phyloP scores from a whole-genome alignment of 2,113 vertebrate species.

The Otocyon megalotis region DNA sequence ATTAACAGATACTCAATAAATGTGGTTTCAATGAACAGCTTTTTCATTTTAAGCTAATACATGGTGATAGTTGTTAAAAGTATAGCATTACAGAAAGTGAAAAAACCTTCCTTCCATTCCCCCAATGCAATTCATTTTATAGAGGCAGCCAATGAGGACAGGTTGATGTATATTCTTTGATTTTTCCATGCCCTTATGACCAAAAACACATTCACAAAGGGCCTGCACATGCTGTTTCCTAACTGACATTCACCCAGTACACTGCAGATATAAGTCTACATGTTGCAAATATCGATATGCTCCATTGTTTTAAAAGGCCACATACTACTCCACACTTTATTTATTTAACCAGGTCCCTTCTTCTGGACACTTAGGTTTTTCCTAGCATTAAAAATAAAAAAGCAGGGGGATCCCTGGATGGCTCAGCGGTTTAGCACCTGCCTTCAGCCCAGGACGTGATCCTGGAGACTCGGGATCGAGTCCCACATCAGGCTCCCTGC shows the following conservation, averaged over 20 bases:
- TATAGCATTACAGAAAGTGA: not conserved
- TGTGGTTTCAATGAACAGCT: not conserved
- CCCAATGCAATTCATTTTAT: not conserved
- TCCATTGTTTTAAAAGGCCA: not conserved
- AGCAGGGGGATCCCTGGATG: not conserved
- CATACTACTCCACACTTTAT: not conserved
- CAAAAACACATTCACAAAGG: not conserved
- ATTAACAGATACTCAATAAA: not conserved
- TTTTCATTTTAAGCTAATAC: not conserved
- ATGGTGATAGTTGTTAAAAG: not conserved
- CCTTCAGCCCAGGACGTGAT: too few relatives aligned
- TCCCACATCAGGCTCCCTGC: too few relatives aligned
- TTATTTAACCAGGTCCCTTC: not conserved
- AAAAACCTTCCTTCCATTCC: not conserved
- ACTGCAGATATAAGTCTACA: not conserved
- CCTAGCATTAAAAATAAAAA: not conserved
- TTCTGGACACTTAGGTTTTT: not conserved
- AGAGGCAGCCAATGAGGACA: not conserved
- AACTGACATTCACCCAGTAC: not conserved
- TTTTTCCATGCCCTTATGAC: not conserved
- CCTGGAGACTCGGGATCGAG: too few relatives aligned
- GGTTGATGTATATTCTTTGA: not conserved
- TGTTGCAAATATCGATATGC: not conserved
- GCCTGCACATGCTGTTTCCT: rapidly evolving
- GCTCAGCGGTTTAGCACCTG: too few relatives aligned